Conservation (phyloP, 1,140 invertebrate species). For the Drosophila lacteicornis region DNA sequence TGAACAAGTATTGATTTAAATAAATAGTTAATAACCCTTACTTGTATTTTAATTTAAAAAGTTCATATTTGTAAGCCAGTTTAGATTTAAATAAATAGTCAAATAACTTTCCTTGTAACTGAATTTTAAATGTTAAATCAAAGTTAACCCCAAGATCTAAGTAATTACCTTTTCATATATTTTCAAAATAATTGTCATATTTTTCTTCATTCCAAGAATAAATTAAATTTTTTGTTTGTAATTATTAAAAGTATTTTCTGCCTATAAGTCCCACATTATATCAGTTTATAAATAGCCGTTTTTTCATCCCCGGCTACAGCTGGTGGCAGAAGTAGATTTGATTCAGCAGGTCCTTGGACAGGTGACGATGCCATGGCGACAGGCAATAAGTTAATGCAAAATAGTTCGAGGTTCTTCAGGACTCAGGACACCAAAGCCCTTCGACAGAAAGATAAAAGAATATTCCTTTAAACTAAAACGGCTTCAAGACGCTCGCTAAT, state of each 20-base stretch:
- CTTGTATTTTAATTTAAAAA: no score
- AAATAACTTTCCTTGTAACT: background rate
- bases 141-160: background rate
- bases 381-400: conserved; percentile 54
- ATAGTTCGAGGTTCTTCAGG: conserved; percentile 33
- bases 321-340: conserved; percentile 4
- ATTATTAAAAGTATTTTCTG: background rate
- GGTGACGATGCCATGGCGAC: conserved; percentile 47
- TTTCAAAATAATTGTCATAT: background rate
- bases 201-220: background rate
- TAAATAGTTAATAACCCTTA: no score
- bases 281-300: background rate
- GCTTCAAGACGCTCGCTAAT: conserved; percentile 34
- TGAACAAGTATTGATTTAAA: no score
- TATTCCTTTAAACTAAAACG: conserved; percentile 22
- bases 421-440: conserved; percentile 6
- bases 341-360: conserved; percentile 20
- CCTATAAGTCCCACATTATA: background rate
- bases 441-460: conserved; percentile 27
- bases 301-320: background rate
- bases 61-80: background rate
- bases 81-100: background rate
- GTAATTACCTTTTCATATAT: background rate
- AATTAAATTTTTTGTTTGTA: no score
- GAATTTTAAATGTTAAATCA: background rate